Conservation (phyloP, 2,888 invertebrate genomes). For the Conchocele bisecta region DNA sequence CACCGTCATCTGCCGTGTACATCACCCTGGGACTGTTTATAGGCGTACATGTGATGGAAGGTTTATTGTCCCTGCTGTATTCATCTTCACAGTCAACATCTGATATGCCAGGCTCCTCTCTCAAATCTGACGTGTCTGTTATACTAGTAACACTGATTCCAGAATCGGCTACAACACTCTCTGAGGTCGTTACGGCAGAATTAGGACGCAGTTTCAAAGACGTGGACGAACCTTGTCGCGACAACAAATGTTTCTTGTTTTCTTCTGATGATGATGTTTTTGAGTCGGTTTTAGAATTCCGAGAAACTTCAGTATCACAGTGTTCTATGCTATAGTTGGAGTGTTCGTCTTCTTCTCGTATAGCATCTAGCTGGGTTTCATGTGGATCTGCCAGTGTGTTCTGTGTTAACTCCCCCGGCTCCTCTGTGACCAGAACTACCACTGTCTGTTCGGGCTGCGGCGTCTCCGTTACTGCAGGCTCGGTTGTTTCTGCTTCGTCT, state of each 20-base stretch:
- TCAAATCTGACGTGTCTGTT: no score
- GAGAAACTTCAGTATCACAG: neutral
- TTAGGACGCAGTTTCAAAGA: conserved; percentile 37
- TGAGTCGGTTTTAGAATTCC: no score
- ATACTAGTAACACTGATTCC: no score
- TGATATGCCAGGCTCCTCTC: conserved; percentile 45
- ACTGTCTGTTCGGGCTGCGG: neutral
- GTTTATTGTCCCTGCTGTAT: conserved; percentile 2
- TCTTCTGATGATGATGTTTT: conserved; percentile 23
- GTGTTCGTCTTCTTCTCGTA: conserved; percentile 55
- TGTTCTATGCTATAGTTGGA: conserved; percentile 38
- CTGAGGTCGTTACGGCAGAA: conserved; percentile 19
- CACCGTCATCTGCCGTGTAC: conserved; percentile 29
- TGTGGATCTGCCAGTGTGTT: no score
- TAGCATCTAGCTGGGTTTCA: conserved; percentile 37
- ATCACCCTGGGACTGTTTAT: no score
- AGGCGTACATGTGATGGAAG: no score
- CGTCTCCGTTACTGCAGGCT: neutral
- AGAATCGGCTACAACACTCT: conserved; percentile 45
- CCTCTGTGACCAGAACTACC: no score
- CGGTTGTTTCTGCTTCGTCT: neutral
- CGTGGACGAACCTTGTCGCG: conserved; percentile 53
- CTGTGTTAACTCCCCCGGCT: no score
- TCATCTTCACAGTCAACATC: conserved; percentile 32
- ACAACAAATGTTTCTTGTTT: conserved; percentile 39